Evolutionary conservation across 35 echinoderm and acorn worm genomes (phyloP), one percentile per base, ranked within the genome.

Genomic region (Heliocidaris erythrogramma): DNA sequence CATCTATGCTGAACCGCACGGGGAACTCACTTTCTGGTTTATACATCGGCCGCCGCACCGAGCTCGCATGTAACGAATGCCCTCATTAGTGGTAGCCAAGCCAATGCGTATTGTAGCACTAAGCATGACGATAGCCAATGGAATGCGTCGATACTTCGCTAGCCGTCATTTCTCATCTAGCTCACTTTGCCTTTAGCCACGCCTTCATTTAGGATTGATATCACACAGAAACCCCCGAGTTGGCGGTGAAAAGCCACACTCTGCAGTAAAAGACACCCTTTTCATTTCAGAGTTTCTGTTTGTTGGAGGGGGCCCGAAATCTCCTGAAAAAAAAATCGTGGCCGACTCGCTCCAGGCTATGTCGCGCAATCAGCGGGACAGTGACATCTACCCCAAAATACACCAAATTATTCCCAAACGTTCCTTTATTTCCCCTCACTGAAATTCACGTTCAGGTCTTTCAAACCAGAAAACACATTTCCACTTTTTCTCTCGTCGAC

Each of bases 51-150:
- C 14, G 87, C 31, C 47, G 87, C 87, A 48, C 50, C 50, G 91
- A 92, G 91, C 49, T 14, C 48, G 49, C 48, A 92, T 92, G 91
- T 92, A 92, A 92, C 91, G 47, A 92, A 92, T 59, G 91, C 91
- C 50, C n/a, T 59, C 31, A 92, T 92, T 92, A 50, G 91, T 59
- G 49, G 91, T 49, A 92, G 91, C 47, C 9, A 52, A 30, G 91
- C 16, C 48, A n/a, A 59, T 59, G 48, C 47, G 18, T 59, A 49
- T 92, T 30, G 47, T 14, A 48, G 91, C 49, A 52, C n/a, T 52
- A 53, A 92, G 32, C 50, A 59, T 48, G 48, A 30, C 48, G 49
- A 48, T 59, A 92, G 91, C 91, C 91, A 92, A 92, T 92, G 91
- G 50, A 92, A 92, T 92, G 47, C n/a, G 31, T 49, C 91, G 91